Evolutionary conservation across 2,797 vertebrate genomes (phyloP), one percentile per base, ranked within the genome.

Genomic region (Eospalax fontanierii): DNA sequence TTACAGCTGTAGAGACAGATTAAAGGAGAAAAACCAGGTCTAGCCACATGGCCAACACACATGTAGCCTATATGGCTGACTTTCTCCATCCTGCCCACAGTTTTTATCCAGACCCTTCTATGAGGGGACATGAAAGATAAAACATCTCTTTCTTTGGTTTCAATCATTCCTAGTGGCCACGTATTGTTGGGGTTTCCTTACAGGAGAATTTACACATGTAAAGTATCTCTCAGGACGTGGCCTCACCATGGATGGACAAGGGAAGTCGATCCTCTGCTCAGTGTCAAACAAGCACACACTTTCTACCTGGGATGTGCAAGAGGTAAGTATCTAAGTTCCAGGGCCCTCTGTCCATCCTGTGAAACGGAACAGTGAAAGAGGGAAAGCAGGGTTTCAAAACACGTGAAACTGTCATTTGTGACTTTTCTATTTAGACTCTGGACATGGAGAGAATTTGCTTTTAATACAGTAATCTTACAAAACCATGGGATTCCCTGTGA

Each of bases 211-310:
- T 6, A 57, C 26, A 22, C 1, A 30, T 9, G 63, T 87, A 6
- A 40, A 82, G 38, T 96, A 43, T 85, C 50, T 96, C 46, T 95
- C 94, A 33, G 89, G 68, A 71, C 28, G 12, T 7, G 50, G 3
- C 40, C 12, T 59, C 18, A n/a, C 28, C 6, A 0, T 16, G 18
- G 26, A 19, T 1, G 50, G 7, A 38, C 33, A 38, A 46, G 61
- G 50, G 19, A 92, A 11, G 35, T 81, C 75, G 0, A 0, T 94
- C 22, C 2, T 96, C 33, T 96, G 91, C 24, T 3, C 19, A 0
- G 21, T 38, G 15, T 92, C 91, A 11, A 61, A 90, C 4, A 43
- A 9, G n/a, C 0, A 0, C 21, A 12, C 0, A 2, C 35, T 90
- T 73, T 30, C 2, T 2, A 26, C 83, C 86, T 96, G 95, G 93